A percentile compares a stretch with the other conserved stretches of the same genome.
Evolutionary conservation across 2,797 vertebrate genomes (phyloP).

Genomic region (Ceryle rudis): DNA sequence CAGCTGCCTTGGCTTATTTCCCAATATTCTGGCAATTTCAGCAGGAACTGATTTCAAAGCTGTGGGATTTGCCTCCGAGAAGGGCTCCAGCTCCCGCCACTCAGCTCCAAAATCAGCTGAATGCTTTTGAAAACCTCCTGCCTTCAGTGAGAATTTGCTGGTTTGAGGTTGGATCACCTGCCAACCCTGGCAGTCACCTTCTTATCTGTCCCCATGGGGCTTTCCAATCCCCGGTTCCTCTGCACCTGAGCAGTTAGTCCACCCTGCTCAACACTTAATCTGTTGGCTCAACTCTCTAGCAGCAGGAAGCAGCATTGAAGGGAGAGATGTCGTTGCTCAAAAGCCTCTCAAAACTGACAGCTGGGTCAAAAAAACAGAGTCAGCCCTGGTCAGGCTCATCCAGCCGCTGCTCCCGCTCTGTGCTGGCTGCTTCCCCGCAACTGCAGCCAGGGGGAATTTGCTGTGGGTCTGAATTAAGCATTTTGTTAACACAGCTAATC

Average conservation of each 20-base stretch:
- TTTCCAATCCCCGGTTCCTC: background rate
- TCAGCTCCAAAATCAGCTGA: background rate
- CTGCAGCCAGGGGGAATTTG: background rate
- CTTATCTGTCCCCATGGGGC: background rate
- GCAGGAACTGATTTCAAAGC: background rate
- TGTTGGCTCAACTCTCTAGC: fast-evolving
- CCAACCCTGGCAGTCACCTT: background rate
- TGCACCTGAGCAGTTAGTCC: background rate
- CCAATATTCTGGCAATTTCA: background rate
- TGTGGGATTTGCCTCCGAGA: background rate
- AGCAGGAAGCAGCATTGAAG: background rate
- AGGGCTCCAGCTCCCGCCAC: fast-evolving
- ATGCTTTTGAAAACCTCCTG: background rate
- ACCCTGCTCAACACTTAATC: background rate
- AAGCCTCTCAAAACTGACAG: background rate
- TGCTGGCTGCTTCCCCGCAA: fast-evolving
- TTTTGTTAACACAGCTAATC: background rate
- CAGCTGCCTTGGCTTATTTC: background rate
- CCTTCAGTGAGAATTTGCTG: background rate
- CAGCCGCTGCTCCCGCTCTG: fast-evolving
- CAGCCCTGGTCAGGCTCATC: fast-evolving
- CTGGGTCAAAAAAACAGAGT: background rate
- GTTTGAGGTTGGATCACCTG: background rate
- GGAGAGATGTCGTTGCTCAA: background rate
- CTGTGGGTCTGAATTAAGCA: background rate